Base-by-base conservation (phyloP, 2,797 vertebrate genomes). In the Pangasius sanitwongsei region DNA sequence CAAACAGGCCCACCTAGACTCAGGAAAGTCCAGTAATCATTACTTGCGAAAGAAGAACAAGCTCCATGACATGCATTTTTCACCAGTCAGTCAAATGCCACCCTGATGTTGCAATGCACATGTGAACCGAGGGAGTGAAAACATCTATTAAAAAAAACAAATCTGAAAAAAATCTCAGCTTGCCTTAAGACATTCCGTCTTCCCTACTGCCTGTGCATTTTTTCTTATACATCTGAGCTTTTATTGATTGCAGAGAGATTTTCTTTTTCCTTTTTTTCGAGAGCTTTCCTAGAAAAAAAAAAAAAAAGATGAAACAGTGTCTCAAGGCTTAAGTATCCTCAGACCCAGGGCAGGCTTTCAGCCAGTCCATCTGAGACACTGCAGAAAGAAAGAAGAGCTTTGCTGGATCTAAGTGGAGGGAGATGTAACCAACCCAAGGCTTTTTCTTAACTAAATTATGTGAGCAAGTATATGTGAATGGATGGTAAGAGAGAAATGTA, bases 251-350 rank as follows among this genome's bases (percentile, higher is more conserved):
- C 55, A 55, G 18, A 37, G 6, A 53, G 20, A 41, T 50, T 5
- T 15, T 15, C 18, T n/a, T 1, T 37, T 25, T 59, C 61, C 0
- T 31, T 63, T 69, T 69, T 87, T 88, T 48, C 25, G 31, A 88
- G 82, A 69, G 85, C 78, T 70, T 83, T 86, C 59, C 63, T 77
- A 63, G 3, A 0, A 1, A 7, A 44, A 67, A 85, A 63, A 55
- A 81, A 86, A 77, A 48, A 13, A 70, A 84, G 85, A 84, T 87
- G 85, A 87, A 78, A 86, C 87, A 70, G 74, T 80, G 80, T 83
- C 80, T 87, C 63, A 84, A 84, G 57, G 53, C 70, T 87, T 83
- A 87, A 85, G 82, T 85, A 83, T 74, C 53, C 53, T 85, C 82
- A 70, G 63, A 87, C 41, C 63, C 61, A 37, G 82, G 34, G 75